Evolutionary conservation across 1,140 invertebrate species (phyloP).

Genomic region (Meloidogyne floridensis): DNA sequence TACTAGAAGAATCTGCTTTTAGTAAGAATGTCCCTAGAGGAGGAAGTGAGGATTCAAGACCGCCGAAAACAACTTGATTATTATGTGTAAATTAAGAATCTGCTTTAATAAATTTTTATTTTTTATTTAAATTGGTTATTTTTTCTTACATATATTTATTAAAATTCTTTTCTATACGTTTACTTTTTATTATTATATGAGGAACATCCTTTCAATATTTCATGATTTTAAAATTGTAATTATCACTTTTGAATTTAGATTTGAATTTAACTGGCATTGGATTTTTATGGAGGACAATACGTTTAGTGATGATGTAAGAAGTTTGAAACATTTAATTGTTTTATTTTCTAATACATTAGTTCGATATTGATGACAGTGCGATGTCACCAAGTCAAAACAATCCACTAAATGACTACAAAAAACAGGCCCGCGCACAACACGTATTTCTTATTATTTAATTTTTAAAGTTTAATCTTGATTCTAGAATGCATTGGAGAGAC

Average conservation of each 20-base stretch:
- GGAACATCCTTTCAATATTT: too few relatives aligned
- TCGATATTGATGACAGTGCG: neutral
- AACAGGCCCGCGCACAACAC: constrained; percentile 41
- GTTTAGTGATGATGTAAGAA: neutral
- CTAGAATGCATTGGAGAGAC: constrained; percentile 51
- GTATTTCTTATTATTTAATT: neutral
- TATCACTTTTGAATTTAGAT: too few relatives aligned
- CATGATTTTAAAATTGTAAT: too few relatives aligned
- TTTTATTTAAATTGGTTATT: neutral
- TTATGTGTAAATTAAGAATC: neutral
- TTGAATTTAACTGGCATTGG: too few relatives aligned
- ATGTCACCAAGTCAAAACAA: neutral
- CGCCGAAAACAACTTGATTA: neutral
- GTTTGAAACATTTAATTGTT: neutral
- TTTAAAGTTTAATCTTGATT: neutral
- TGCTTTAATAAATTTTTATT: neutral
- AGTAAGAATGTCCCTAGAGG: neutral
- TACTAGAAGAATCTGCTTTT: neutral
- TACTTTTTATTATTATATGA: too few relatives aligned
- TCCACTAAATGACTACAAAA: constrained; percentile 38
- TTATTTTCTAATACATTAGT: neutral
- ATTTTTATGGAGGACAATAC: neutral
- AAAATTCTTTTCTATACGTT: too few relatives aligned
- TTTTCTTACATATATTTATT: too few relatives aligned
- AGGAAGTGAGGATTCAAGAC: neutral